These are phyloP conservation scores for Spizella passerina DNA, from an alignment of 2,797 vertebrate genomes.

Conservation along the genomic window DNA sequence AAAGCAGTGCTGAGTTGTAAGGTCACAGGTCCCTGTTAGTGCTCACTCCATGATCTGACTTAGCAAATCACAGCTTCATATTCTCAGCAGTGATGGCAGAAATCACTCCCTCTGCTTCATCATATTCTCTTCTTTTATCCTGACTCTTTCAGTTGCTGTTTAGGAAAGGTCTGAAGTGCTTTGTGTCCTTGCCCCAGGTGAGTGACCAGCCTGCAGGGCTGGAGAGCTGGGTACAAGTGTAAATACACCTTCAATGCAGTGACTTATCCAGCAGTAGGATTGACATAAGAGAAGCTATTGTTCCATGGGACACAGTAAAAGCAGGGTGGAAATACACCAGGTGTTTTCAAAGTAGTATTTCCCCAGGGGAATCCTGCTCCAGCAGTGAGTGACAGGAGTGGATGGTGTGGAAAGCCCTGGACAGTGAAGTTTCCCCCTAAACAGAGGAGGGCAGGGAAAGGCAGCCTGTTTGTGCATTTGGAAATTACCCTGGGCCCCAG, in stretches of 20 bases:
- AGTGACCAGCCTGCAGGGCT: background rate
- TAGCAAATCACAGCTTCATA: background rate
- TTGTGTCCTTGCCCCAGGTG: background rate
- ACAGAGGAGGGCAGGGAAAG: background rate
- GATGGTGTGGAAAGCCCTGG: background rate
- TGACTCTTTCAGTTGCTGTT: background rate
- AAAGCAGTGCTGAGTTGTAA: background rate
- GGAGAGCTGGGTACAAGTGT: background rate
- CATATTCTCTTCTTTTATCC: background rate
- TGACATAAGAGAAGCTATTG: fast-evolving
- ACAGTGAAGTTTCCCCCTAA: background rate
- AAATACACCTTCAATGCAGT: background rate
- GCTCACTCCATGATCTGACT: background rate
- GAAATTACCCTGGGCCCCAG: background rate
- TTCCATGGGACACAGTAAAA: background rate
- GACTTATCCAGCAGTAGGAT: background rate
- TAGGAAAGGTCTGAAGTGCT: background rate
- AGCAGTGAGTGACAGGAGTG: background rate
- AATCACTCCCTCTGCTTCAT: background rate
- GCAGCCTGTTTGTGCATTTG: background rate
- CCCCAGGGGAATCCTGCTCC: background rate
- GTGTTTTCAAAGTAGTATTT: background rate
- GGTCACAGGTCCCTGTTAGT: background rate
- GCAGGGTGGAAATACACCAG: background rate
- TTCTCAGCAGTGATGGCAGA: background rate